phyloP scores from a whole-genome alignment of 2,888 invertebrate species.

The Alcis repandata region DNA sequence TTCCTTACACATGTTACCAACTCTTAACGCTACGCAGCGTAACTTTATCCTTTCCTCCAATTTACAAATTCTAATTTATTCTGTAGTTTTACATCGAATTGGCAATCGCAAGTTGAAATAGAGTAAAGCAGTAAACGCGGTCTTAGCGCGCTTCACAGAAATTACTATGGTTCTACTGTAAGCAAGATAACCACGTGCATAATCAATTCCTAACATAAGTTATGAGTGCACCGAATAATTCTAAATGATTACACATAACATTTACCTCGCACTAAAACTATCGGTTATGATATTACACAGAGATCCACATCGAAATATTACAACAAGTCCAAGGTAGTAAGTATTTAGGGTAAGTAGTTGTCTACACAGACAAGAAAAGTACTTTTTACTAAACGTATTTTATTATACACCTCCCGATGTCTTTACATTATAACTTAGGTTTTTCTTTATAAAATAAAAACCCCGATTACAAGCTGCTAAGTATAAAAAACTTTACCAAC shows the following conservation, averaged over 20 bases:
- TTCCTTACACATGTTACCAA: constrained; percentile 61
- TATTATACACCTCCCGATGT: constrained; percentile 80
- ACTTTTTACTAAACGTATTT: constrained; percentile 77
- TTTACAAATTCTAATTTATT: constrained; percentile 41
- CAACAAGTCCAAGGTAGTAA: constrained; percentile 56
- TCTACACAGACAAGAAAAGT: constrained; percentile 69
- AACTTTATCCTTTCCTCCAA: constrained; percentile 33
- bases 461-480: constrained; percentile 83
- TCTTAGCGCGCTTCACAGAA: constrained; percentile 31
- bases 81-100: constrained; percentile 45
- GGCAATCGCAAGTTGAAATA: constrained; percentile 34
- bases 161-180: constrained; percentile 34
- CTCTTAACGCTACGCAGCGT: constrained; percentile 63
- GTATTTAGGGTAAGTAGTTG: constrained; percentile 57
- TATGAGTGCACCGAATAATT: constrained; percentile 68
- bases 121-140: constrained; percentile 25
- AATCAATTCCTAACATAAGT: constrained; percentile 71
- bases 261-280: constrained; percentile 64
- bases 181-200: constrained; percentile 62
- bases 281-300: constrained; percentile 56
- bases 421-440: constrained; percentile 78
- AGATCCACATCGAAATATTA: constrained; percentile 58
- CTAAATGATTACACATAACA: constrained; percentile 71
- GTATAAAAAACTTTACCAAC: constrained; percentile 80
- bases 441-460: constrained; percentile 72